Percentiles rank a stretch among this genome's conserved stretches.
phyloP scores from a whole-genome alignment of 2,113 vertebrate species.

The Eolophus roseicapilla region DNA sequence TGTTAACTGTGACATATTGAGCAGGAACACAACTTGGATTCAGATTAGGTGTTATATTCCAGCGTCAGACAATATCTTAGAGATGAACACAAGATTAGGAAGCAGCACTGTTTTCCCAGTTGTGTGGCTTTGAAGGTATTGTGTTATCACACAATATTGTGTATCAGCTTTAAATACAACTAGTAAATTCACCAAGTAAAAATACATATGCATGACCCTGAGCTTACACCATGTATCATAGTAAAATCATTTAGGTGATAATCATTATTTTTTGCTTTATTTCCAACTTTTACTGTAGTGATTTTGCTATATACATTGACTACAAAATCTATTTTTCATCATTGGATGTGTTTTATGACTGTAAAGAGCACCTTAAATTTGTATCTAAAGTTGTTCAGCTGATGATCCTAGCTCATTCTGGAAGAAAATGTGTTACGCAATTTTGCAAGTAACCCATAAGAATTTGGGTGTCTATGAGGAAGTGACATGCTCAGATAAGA shows the following conservation, averaged over 20 bases:
- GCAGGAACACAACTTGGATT: not conserved
- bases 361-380: not conserved
- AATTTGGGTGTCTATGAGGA: not conserved
- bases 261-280: not conserved
- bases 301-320: not conserved
- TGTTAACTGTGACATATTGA: not conserved
- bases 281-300: not conserved
- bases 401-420: not conserved
- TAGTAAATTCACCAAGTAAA: not conserved
- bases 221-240: not conserved
- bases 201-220: not conserved
- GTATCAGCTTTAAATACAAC: not conserved
- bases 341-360: not conserved
- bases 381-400: not conserved
- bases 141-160: no score
- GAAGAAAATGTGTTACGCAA: not conserved
- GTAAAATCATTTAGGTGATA: not conserved
- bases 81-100: not conserved
- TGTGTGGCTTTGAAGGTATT: not conserved
- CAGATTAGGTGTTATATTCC: not conserved
- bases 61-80: not conserved
- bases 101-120: not conserved
- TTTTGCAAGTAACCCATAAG: not conserved
- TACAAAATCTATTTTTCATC: not conserved
- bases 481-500: not conserved